Percentiles rank a stretch among this genome's conserved stretches.
These are phyloP conservation scores for Sinodicranocentrus sp. DNA, from an alignment of 2,888 invertebrate species.

Conservation along the genomic window DNA sequence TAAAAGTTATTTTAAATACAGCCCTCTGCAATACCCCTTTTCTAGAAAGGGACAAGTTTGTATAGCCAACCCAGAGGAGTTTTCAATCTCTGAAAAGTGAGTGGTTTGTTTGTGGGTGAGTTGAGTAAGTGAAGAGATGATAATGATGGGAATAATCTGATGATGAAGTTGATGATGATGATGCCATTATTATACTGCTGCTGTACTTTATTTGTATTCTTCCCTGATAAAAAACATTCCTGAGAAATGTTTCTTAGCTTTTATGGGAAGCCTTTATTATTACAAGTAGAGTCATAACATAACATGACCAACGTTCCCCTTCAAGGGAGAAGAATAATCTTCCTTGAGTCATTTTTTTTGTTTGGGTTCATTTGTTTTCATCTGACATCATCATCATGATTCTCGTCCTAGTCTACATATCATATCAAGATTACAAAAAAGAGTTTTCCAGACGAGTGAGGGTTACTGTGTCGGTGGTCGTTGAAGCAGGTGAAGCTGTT, in stretches of 20 bases:
- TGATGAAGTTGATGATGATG: constrained; percentile 30
- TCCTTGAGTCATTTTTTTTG: constrained; percentile 9
- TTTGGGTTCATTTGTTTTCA: constrained; percentile 37
- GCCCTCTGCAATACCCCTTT: no score
- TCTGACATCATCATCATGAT: constrained; percentile 30
- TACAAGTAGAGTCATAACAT: constrained; percentile 28
- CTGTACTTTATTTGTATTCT: constrained; percentile 30
- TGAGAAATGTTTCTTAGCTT: constrained; percentile 16
- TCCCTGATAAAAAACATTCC: constrained; percentile 20
- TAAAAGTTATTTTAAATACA: no score
- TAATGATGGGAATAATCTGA: constrained; percentile 47
- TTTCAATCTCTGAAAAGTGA: no score
- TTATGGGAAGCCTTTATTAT: constrained; percentile 19
- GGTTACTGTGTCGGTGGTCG: constrained; percentile 40
- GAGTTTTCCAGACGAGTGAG: no score
- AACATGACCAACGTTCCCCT: not conserved
- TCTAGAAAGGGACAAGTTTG: no score
- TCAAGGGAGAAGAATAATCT: not conserved
- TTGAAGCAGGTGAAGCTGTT: constrained; percentile 30
- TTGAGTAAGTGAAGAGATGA: constrained; percentile 39
- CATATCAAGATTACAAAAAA: no score
- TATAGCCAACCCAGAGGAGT: no score
- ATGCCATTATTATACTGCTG: constrained; percentile 13
- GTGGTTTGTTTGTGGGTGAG: constrained; percentile 54
- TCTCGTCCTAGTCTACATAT: not conserved